phyloP scores from a whole-genome alignment of 2,113 vertebrate genomes.

The Toxotes chatareus region DNA sequence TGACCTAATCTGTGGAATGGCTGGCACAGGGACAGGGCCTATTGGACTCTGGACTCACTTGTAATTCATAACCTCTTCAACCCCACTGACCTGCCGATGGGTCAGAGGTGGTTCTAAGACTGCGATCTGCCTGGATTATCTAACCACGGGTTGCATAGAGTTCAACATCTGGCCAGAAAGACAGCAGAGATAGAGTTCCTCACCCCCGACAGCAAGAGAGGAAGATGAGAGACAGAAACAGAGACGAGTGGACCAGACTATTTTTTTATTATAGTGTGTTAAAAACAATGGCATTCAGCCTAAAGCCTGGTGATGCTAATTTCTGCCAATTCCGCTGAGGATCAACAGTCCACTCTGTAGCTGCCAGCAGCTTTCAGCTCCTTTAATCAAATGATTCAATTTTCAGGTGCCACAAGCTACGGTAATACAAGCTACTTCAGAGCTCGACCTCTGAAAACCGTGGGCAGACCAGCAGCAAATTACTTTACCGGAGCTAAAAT shows the following conservation, averaged over 20 bases:
- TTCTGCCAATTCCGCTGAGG: background rate
- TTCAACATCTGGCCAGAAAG: slow-evolving; percentile 63
- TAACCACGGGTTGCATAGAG: slow-evolving; percentile 46
- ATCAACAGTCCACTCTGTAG: background rate
- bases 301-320: background rate
- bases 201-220: slow-evolving; percentile 24
- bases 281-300: background rate
- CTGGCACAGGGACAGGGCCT: background rate
- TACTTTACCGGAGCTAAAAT: too few species aligned
- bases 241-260: background rate
- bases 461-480: background rate
- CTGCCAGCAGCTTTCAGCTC: background rate
- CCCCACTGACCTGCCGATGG: background rate
- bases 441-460: too few species aligned
- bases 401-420: background rate
- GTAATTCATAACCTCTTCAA: slow-evolving; percentile 3
- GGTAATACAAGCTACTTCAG: background rate
- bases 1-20: slow-evolving; percentile 16
- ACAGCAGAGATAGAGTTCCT: slow-evolving; percentile 41
- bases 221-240: slow-evolving; percentile 14
- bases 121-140: slow-evolving; percentile 29
- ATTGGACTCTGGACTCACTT: background rate
- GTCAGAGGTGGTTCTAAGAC: background rate
- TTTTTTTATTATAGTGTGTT: background rate
- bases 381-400: background rate